Evolutionary conservation across 2,888 invertebrate genomes (phyloP).

Genomic region (Onthophagus sagittarius): DNA sequence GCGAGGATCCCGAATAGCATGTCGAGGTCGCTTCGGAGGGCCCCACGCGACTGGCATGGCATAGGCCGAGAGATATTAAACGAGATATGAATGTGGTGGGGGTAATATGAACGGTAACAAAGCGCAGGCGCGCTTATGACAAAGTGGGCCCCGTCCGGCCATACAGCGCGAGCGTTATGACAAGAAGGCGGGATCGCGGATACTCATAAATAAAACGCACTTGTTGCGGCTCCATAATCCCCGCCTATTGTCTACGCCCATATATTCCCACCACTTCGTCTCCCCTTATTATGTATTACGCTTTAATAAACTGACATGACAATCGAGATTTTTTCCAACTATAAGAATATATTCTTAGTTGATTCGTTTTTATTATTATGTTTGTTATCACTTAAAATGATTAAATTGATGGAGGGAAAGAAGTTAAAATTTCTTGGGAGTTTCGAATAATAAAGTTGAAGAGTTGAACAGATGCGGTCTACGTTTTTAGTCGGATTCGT

Average conservation of each 20-base stretch:
- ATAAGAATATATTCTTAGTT: too few relatives aligned
- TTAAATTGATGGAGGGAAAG: too few relatives aligned
- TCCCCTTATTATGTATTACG: slow-evolving; percentile 38
- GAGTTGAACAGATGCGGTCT: slow-evolving; percentile 3
- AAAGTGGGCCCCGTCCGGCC: slow-evolving; percentile 51
- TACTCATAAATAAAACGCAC: slow-evolving; percentile 68
- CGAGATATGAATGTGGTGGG: slow-evolving; percentile 47
- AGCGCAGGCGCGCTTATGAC: slow-evolving; percentile 49
- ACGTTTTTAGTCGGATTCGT: slow-evolving; percentile 9
- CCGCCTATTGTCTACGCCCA: slow-evolving; percentile 54
- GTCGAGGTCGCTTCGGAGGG: slow-evolving; percentile 4
- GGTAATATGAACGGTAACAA: slow-evolving; percentile 35
- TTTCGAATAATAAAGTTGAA: not conserved
- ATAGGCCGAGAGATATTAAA: slow-evolving; percentile 54
- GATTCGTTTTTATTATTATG: too few relatives aligned
- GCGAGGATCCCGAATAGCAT: not conserved
- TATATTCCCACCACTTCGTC: slow-evolving; percentile 37
- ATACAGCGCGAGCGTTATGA: slow-evolving; percentile 66
- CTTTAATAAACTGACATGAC: slow-evolving; percentile 2
- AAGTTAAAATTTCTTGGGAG: too few relatives aligned
- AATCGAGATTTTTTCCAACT: not conserved
- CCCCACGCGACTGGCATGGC: slow-evolving; percentile 31
- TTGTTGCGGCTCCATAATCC: slow-evolving; percentile 59
- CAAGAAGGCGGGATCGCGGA: slow-evolving; percentile 63
- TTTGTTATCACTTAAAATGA: too few relatives aligned